These are phyloP conservation scores for Falco berigora DNA, from an alignment of 2,797 vertebrate species.

Conservation along the genomic window DNA sequence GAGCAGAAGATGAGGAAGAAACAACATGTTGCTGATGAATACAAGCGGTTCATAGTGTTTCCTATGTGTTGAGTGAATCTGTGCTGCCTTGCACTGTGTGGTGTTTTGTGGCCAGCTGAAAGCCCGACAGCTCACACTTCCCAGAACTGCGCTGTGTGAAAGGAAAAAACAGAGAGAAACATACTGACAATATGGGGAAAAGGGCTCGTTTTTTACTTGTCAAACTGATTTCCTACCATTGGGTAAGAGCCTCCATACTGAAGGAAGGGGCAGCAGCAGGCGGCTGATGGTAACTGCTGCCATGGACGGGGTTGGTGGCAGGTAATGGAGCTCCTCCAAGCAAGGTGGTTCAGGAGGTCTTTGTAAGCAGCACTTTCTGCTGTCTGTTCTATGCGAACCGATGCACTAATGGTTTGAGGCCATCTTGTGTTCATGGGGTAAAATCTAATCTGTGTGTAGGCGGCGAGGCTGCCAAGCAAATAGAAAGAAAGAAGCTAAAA, in stretches of 20 bases:
- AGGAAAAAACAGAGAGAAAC: no score
- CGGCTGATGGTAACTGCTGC: rapidly evolving
- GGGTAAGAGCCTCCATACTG: not conserved
- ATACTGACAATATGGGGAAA: rapidly evolving
- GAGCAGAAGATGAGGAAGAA: not conserved
- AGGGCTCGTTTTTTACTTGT: not conserved
- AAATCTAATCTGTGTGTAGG: not conserved
- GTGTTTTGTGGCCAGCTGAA: not conserved
- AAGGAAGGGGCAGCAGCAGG: not conserved
- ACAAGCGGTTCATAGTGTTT: rapidly evolving
- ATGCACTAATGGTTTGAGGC: slow-evolving; percentile 23
- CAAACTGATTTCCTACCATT: rapidly evolving
- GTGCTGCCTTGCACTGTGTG: not conserved
- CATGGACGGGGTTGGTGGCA: not conserved
- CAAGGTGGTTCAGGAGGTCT: not conserved
- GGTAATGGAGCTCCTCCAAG: no score
- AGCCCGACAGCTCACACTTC: not conserved
- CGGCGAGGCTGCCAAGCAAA: not conserved
- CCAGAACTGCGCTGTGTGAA: not conserved
- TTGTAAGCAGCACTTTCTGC: not conserved
- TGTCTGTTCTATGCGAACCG: rapidly evolving
- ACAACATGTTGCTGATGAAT: rapidly evolving
- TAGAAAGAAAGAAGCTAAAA: not conserved
- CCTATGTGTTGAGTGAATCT: not conserved
- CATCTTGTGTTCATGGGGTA: not conserved